Percentiles rank a stretch among this genome's conserved stretches.
phyloP scores from a whole-genome alignment of 2,113 vertebrate species.

The Gallinago paraguaiae region DNA sequence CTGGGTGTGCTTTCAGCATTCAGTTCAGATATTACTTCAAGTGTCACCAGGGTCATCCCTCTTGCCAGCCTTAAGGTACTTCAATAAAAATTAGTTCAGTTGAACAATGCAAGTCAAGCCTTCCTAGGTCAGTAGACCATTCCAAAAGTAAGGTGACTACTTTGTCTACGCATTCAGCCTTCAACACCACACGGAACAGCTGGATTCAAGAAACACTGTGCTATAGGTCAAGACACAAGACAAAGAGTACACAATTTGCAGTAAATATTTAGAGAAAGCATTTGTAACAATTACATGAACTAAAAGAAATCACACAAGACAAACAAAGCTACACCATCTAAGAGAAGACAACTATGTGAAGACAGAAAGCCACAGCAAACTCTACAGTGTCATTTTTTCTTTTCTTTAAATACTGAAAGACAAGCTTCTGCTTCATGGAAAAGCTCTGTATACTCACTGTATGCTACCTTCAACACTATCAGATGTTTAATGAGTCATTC shows the following conservation, averaged over 20 bases:
- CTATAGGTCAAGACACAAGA: background rate
- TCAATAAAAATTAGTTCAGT: background rate
- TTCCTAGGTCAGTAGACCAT: background rate
- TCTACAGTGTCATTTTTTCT: background rate
- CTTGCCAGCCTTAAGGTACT: background rate
- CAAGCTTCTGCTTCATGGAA: background rate
- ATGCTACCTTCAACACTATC: background rate
- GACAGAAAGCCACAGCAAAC: rapidly evolving
- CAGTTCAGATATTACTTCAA: background rate
- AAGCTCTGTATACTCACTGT: background rate
- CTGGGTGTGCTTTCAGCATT: background rate
- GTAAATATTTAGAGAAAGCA: background rate
- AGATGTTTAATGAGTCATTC: background rate
- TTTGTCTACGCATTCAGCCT: background rate
- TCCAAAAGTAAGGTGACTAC: background rate
- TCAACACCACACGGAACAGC: background rate
- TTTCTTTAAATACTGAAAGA: background rate
- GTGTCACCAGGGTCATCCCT: background rate
- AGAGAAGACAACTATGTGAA: background rate
- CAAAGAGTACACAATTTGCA: rapidly evolving
- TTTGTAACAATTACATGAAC: background rate
- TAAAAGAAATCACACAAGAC: background rate
- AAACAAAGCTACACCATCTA: background rate
- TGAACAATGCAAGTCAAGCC: background rate
- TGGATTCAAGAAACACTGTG: background rate